Conservation (phyloP, 1,140 invertebrate species). For the Nylanderia fulva region DNA sequence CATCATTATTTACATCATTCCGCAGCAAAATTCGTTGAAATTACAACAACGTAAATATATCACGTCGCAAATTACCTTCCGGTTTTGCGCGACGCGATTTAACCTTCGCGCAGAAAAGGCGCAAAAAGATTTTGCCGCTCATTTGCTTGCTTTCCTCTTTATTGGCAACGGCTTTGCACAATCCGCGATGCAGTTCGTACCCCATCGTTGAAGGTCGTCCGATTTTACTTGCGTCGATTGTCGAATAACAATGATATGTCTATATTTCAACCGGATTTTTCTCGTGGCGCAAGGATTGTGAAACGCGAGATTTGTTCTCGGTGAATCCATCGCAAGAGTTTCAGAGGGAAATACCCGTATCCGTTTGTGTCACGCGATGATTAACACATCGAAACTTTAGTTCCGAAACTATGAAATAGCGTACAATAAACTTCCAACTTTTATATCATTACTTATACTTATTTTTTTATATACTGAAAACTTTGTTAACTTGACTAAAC, state of each 20-base stretch:
- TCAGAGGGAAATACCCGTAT: too few relatives aligned
- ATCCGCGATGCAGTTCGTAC: neutral
- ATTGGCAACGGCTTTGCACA: conserved; percentile 25
- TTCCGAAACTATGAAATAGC: too few relatives aligned
- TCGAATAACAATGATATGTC: conserved; percentile 3
- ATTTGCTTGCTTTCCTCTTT: conserved; percentile 33
- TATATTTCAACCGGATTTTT: neutral
- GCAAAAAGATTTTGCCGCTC: neutral
- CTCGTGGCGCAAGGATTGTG: neutral
- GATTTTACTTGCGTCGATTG: neutral
- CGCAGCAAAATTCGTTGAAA: neutral
- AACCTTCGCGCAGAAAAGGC: neutral
- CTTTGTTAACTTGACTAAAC: too few relatives aligned
- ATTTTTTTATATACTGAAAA: too few relatives aligned
- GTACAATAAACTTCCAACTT: too few relatives aligned
- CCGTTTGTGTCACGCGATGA: too few relatives aligned
- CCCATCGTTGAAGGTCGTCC: neutral
- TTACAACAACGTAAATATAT: neutral
- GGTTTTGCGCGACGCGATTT: conserved; percentile 24
- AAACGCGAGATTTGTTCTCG: neutral
- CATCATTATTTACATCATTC: neutral
- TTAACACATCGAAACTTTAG: too few relatives aligned
- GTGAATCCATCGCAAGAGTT: too few relatives aligned
- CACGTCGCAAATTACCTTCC: conserved; percentile 52
- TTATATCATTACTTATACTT: too few relatives aligned